Percentiles rank a stretch among this genome's conserved stretches.
phyloP scores from a whole-genome alignment of 2,113 vertebrate species.

The Zapus hudsonius region DNA sequence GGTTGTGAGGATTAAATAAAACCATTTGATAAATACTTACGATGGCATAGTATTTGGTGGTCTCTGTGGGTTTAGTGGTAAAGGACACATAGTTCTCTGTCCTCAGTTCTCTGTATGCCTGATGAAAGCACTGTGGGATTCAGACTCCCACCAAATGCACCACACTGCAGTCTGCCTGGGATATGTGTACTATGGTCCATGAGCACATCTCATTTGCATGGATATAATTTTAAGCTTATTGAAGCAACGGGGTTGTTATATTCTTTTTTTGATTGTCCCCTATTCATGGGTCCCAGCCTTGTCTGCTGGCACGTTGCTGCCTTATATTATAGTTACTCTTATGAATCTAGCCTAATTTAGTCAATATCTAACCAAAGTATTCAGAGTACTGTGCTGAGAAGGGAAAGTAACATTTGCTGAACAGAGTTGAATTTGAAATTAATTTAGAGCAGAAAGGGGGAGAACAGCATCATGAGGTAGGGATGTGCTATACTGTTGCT shows the following conservation, averaged over 20 bases:
- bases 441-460: conserved; percentile 38
- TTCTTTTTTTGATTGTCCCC: not conserved
- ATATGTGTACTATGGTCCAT: not conserved
- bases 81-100: not conserved
- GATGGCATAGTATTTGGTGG: not conserved
- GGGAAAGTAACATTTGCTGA: conserved; percentile 55
- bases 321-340: not conserved
- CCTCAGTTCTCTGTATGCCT: not conserved
- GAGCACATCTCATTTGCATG: not conserved
- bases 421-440: conserved; percentile 52
- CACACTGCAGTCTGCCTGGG: not conserved
- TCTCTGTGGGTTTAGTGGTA: conserved; percentile 15
- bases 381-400: conserved; percentile 33
- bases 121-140: not conserved
- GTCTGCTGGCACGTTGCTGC: not conserved
- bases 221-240: conserved; percentile 10
- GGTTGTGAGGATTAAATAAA: conserved; percentile 30
- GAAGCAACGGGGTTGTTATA: not conserved
- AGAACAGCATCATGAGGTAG: conserved; percentile 24
- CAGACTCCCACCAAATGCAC: not conserved
- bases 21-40: conserved; percentile 1
- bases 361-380: conserved; percentile 62
- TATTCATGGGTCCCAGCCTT: not conserved
- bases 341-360: conserved; percentile 24
- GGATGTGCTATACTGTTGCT: conserved; percentile 20